Evolutionary conservation across 2,797 vertebrate species (phyloP).

Genomic region (Champsocephalus gunnari): DNA sequence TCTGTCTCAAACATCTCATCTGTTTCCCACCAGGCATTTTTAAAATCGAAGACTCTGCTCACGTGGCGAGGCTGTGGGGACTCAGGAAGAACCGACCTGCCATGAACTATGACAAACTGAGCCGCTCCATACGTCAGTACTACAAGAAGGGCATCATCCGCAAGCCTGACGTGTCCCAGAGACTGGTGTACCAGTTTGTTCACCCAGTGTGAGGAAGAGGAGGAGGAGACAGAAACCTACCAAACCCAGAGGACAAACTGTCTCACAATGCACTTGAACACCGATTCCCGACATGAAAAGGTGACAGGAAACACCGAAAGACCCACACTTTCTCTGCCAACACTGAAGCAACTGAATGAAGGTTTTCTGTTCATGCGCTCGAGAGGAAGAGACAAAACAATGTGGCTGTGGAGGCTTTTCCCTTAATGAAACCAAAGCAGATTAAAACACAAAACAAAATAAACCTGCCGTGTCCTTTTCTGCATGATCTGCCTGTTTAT

Average conservation of each 20-base stretch:
- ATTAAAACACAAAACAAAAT: slow-evolving; percentile 24
- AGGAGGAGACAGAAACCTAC: slow-evolving; percentile 7
- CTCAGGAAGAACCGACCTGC: slow-evolving; percentile 97
- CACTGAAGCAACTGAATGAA: slow-evolving; percentile 15
- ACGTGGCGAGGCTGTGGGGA: slow-evolving; percentile 96
- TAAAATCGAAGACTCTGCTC: slow-evolving; percentile 98
- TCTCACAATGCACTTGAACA: slow-evolving; percentile 49
- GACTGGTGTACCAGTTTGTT: slow-evolving; percentile 98
- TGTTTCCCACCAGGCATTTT: slow-evolving; percentile 89
- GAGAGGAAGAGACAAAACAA: slow-evolving; percentile 44
- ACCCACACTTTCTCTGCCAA: slow-evolving; percentile 57
- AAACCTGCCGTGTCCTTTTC: slow-evolving; percentile 69
- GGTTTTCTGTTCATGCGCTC: slow-evolving; percentile 10
- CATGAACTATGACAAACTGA: slow-evolving; percentile 99
- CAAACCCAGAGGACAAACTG: slow-evolving; percentile 14
- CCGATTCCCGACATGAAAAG: slow-evolving; percentile 32
- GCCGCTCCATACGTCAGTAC: slow-evolving; percentile 99
- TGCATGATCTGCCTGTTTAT: slow-evolving; percentile 81
- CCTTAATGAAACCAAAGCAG: slow-evolving; percentile 37
- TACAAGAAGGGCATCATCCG: slow-evolving; percentile 99
- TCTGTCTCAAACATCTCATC: background rate
- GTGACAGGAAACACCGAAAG: slow-evolving; percentile 65
- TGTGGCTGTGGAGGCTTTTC: slow-evolving; percentile 37
- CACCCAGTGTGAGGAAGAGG: slow-evolving; percentile 89
- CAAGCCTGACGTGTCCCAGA: slow-evolving; percentile 97